Evolutionary conservation across 2,113 vertebrate genomes (phyloP), one percentile per base, ranked within the genome.

Genomic region (Otus sunia): DNA sequence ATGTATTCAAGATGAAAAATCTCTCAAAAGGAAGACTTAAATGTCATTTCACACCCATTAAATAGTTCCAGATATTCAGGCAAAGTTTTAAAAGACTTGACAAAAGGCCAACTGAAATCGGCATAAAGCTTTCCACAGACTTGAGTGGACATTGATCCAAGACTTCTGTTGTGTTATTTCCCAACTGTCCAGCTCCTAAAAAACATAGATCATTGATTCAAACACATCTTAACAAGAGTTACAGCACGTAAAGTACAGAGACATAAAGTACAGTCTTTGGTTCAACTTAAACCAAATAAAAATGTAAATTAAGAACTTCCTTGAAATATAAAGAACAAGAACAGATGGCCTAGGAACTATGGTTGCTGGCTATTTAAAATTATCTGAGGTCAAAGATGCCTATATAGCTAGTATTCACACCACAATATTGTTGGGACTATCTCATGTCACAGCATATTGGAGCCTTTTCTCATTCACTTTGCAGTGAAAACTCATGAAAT

Each of bases 121-220:
- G 73, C 81, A 89, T 79, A 79, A 76, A 85, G 52, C 52, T 93
- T 95, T 76, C 41, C 76, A 94, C 68, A 91, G 80, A 92, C 53
- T 92, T 84, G 80, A 92, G 60, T 62, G 79, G 80, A 96, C 64
- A 87, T 21, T 47, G 73, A 92, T 95, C 91, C 88, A 96, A 94
- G 68, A 94, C 80, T 95, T 94, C 86, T 94, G 78, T 55, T 95
- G 55, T 79, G 62, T 66, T 94, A 94, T 93, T 94, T 96, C 72
- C 79, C 82, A 94, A 93, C 49, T 80, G 59, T 91, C 60, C 69
- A 89, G 60, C 53, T 92, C 55, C 52, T 90, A 74, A 86, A 92
- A 93, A 37, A 0, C 17, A 49, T 59, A 55, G 81, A 86, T 78
- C 76, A 75, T 41, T 78, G 60, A 91, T 63, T 91, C 49, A 87